phyloP scores from a whole-genome alignment of 2,797 vertebrate species.

The Cichlasoma orientale region DNA sequence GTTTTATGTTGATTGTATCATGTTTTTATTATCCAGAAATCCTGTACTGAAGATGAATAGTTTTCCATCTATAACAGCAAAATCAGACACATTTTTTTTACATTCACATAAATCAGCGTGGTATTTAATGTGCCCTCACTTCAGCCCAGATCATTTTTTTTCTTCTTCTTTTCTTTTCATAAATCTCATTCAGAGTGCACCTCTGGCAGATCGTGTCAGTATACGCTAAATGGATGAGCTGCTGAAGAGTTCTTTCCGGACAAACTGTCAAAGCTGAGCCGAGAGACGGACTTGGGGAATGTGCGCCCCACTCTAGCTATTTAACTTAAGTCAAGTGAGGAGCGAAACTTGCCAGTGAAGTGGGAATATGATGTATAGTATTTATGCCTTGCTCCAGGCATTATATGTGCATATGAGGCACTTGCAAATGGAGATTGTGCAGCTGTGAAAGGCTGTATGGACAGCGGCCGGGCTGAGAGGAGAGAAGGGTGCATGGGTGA shows the following conservation, averaged over 20 bases:
- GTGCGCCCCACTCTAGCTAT: slow-evolving; percentile 70
- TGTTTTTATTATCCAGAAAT: not conserved
- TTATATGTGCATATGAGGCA: slow-evolving; percentile 39
- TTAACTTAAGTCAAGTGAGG: slow-evolving; percentile 73
- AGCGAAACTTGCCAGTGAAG: slow-evolving; percentile 65
- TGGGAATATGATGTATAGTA: slow-evolving; percentile 77
- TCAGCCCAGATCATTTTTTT: slow-evolving; percentile 36
- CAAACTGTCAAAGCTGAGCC: slow-evolving; percentile 70
- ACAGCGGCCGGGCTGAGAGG: slow-evolving; percentile 57
- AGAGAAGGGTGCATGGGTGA: slow-evolving; percentile 61
- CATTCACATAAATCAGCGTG: slow-evolving; percentile 22
- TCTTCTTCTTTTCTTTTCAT: slow-evolving; percentile 53
- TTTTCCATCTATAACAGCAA: slow-evolving; percentile 5
- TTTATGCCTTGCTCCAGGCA: slow-evolving; percentile 69
- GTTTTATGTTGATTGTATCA: not conserved
- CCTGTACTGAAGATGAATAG: not conserved
- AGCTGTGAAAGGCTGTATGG: slow-evolving; percentile 70
- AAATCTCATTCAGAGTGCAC: slow-evolving; percentile 65
- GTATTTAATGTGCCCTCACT: slow-evolving; percentile 47
- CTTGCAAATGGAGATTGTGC: slow-evolving; percentile 75
- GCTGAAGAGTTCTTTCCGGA: slow-evolving; percentile 68
- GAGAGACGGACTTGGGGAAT: slow-evolving; percentile 57
- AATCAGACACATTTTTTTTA: not conserved
- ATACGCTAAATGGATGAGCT: slow-evolving; percentile 71
- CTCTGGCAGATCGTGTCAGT: slow-evolving; percentile 66